These are phyloP conservation scores for Anthophora plumipes DNA, from an alignment of 2,888 invertebrate species.

Conservation along the genomic window DNA sequence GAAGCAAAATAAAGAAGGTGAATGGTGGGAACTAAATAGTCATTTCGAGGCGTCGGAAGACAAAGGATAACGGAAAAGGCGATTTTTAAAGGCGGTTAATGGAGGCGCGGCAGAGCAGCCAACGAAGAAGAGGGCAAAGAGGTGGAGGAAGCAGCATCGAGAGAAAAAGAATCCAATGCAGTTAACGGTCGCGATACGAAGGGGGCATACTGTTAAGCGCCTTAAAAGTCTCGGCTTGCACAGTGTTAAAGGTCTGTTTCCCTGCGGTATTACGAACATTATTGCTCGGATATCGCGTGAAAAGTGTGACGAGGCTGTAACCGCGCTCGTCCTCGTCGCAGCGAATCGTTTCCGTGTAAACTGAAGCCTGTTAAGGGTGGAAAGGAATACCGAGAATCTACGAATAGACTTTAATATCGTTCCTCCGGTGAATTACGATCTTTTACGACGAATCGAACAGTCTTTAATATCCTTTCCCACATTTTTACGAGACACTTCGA, in stretches of 20 bases:
- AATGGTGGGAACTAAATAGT: slow-evolving; percentile 69
- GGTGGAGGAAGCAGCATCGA: slow-evolving; percentile 4
- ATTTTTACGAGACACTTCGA: slow-evolving; percentile 16
- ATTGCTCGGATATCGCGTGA: slow-evolving; percentile 2
- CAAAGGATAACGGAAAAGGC: slow-evolving; percentile 72
- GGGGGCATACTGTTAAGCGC: slow-evolving; percentile 60
- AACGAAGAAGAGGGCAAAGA: slow-evolving; percentile 32
- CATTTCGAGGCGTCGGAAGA: slow-evolving; percentile 67
- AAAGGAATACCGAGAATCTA: background rate
- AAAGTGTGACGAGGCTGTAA: background rate
- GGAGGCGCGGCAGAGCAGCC: slow-evolving; percentile 55
- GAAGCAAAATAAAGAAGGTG: slow-evolving; percentile 65
- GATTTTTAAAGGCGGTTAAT: slow-evolving; percentile 69
- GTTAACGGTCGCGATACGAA: slow-evolving; percentile 70
- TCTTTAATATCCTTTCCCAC: slow-evolving; percentile 8
- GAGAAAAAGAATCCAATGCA: slow-evolving; percentile 61
- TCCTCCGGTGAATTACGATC: slow-evolving; percentile 4
- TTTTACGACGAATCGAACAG: slow-evolving; percentile 11
- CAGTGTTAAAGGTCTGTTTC: slow-evolving; percentile 39
- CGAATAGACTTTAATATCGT: slow-evolving; percentile 11
- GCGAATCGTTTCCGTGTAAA: slow-evolving; percentile 15
- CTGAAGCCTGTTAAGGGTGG: background rate
- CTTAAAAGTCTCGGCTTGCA: slow-evolving; percentile 49
- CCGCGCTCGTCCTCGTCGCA: no score
- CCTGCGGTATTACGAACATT: background rate